phyloP scores from a whole-genome alignment of 2,113 vertebrate genomes.

The Eurystomus gularis region DNA sequence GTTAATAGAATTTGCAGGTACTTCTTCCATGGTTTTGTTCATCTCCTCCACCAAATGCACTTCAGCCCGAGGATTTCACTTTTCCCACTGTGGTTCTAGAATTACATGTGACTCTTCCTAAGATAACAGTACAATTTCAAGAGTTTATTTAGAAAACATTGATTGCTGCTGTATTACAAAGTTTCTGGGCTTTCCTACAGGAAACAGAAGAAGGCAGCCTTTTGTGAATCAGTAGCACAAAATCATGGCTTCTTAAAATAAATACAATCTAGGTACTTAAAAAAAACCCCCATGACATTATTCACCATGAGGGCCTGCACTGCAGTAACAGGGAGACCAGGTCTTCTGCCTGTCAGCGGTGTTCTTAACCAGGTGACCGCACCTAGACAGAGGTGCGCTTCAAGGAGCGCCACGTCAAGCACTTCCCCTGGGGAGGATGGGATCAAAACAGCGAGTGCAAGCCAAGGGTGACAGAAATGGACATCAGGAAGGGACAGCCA shows the following conservation, averaged over 20 bases:
- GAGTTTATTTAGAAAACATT: not conserved
- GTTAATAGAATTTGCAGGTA: not conserved
- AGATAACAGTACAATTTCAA: not conserved
- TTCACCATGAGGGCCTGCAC: not conserved
- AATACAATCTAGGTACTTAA: not conserved
- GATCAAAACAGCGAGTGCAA: not conserved
- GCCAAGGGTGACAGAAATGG: not conserved
- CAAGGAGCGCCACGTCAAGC: not conserved
- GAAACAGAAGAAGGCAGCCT: not conserved
- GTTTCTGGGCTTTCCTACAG: not conserved
- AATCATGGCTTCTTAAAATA: not conserved
- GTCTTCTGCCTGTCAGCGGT: not conserved
- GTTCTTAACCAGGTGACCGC: not conserved
- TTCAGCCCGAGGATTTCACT: not conserved
- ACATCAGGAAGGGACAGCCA: no score
- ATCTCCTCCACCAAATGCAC: not conserved
- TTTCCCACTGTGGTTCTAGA: not conserved
- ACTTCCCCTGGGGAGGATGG: not conserved
- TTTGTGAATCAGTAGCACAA: not conserved
- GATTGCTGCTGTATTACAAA: accelerated
- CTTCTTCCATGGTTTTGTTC: not conserved
- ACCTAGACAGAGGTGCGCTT: not conserved
- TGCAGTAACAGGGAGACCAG: not conserved
- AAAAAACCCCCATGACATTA: not conserved
- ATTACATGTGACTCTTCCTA: not conserved